phyloP scores from a whole-genome alignment of 2,888 invertebrate genomes.

The Ormyrus thymus region DNA sequence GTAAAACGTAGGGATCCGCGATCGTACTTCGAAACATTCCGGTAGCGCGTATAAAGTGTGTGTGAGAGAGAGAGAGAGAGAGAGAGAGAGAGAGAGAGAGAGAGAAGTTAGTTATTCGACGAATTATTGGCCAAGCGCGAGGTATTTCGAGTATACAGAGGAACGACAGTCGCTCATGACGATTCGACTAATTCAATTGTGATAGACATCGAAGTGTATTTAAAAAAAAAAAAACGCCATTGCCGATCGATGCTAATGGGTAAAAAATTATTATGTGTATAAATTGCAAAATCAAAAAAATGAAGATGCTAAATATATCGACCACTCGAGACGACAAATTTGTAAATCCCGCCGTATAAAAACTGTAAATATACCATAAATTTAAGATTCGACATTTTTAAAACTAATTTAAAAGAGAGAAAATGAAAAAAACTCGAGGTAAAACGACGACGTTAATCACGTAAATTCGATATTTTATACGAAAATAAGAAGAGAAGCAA shows the following conservation, averaged over 20 bases:
- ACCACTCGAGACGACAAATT: constrained; percentile 37
- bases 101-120: not conserved
- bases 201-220: constrained; percentile 37
- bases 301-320: not conserved
- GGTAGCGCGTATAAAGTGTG: constrained; percentile 13
- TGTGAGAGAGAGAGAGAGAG: too few species aligned
- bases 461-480: constrained; percentile 55
- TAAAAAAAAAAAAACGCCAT: too few species aligned
- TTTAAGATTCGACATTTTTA: constrained; percentile 48
- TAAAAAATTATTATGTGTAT: not conserved
- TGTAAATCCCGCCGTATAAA: constrained; percentile 29
- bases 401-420: too few species aligned
- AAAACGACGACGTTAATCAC: constrained; percentile 5
- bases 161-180: constrained; percentile 21
- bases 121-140: constrained; percentile 5
- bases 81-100: too few species aligned
- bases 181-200: constrained; percentile 38
- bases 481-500: constrained; percentile 19
- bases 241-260: not conserved
- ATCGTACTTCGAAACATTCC: constrained; percentile 51
- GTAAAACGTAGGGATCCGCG: constrained; percentile 18
- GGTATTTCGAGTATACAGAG: not conserved
- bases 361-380: constrained; percentile 45
- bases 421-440: too few species aligned
- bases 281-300: not conserved